Base-by-base conservation (phyloP, 1,140 invertebrate species). In the Thaumatotibia leucotreta region DNA sequence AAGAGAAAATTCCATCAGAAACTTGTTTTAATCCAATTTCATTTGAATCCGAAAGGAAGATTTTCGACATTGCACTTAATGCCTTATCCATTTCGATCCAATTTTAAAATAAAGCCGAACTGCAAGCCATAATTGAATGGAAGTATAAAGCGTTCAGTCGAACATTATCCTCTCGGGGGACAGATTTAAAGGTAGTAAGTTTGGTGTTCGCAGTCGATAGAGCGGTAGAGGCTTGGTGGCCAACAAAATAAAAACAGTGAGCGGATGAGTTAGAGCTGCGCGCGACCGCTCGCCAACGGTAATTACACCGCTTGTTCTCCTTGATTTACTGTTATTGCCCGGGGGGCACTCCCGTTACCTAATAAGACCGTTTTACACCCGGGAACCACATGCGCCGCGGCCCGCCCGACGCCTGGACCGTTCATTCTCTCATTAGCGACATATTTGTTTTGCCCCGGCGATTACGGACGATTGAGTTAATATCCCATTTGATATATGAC, bases 241-340 rank as follows among this genome's bases (percentile, higher is more conserved):
- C 81, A 83, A 84, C 84, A 84, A 91, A 90, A 91, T 91, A 91
- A 91, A 91, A 91, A 89, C 79, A 86, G 77, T 76, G 74, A 83
- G 80, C 77, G 83, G 88, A 89, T 91, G 86, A 89, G 88, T 89
- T 89, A 91, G 80, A 88, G 84, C 85, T 79, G 82, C 81, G 84
- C 77, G 85, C 82, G 82, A 89, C 84, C 85, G 84, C 85, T 86
- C 83, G 78, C 78, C 80, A 81, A 65, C 80, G 86, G 88, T 91
- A 89, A 89, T 90, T 89, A 88, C 88, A 85, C 84, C 85, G 83
- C 88, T 90, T 91, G 86, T 86, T 88, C 81, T 84, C 82, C 82
- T 83, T 91, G 88, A 91, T 91, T 91, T 91, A 91, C 82, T 83
- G 89, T 90, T 91, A 91, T 91, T 90, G 86, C 84, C 82, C 79